Evolutionary conservation across 2,797 vertebrate genomes (phyloP).

Genomic region (Xenops minutus): DNA sequence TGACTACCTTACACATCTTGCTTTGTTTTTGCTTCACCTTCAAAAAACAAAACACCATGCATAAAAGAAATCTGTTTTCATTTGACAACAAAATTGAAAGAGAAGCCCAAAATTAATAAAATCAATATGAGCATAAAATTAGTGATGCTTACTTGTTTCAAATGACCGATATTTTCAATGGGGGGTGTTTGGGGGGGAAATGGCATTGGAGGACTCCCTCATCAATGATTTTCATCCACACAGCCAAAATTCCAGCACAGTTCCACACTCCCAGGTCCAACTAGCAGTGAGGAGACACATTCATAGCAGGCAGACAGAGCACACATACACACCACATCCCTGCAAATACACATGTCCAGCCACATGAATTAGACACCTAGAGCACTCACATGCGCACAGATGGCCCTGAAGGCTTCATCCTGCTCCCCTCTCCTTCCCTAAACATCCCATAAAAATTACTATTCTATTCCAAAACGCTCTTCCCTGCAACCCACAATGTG

Average conservation of each 20-base stretch:
- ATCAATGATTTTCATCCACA: background rate
- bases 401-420: background rate
- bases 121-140: background rate
- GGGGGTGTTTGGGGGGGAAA: too few species aligned
- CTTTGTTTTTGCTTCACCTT: background rate
- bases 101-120: background rate
- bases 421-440: background rate
- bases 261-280: background rate
- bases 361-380: background rate
- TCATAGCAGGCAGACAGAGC: background rate
- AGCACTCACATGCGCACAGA: background rate
- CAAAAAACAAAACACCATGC: background rate
- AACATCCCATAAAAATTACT: background rate
- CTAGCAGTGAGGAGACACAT: background rate
- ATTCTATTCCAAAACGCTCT: background rate
- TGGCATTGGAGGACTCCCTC: background rate
- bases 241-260: background rate
- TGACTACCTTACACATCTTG: background rate
- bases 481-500: background rate
- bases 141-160: background rate
- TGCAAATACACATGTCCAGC: fast-evolving
- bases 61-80: background rate
- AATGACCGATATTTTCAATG: background rate
- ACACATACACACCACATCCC: background rate
- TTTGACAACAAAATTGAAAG: background rate